Evolutionary conservation across 37 sponge, comb jelly and placozoan genomes (phyloP).

Genomic region (Diacarnus erythraeanus): DNA sequence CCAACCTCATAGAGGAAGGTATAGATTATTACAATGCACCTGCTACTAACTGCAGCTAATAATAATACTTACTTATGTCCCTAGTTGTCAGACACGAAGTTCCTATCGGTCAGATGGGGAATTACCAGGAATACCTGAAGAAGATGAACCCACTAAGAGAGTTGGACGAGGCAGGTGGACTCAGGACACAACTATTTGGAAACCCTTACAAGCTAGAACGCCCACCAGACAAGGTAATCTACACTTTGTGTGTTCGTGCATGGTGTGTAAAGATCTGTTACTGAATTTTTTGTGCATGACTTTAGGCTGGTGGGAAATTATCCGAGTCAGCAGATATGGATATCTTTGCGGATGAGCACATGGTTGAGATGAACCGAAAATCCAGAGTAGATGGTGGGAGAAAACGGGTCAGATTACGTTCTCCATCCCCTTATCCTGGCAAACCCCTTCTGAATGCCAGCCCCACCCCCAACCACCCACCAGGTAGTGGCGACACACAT

Average conservation of each 20-base stretch:
- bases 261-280: background rate
- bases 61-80: background rate
- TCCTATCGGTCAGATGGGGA: conserved; percentile 94
- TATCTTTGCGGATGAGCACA: conserved; percentile 78
- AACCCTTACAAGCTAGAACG: conserved; percentile 90
- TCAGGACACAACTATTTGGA: conserved; percentile 93
- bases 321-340: conserved; percentile 13
- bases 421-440: conserved; percentile 10
- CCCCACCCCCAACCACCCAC: conserved; percentile 6
- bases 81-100: conserved; percentile 65
- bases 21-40: background rate
- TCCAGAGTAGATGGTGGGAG: background rate
- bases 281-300: background rate
- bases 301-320: background rate
- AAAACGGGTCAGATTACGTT: background rate
- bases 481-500: background rate
- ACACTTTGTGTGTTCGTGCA: no score
- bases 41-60: no score
- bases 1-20: conserved; percentile 67
- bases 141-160: conserved; percentile 82
- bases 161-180: conserved; percentile 70
- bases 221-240: conserved; percentile 55
- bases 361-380: conserved; percentile 60
- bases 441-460: background rate
- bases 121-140: conserved; percentile 93